These are phyloP conservation scores for Agrochola circellaris DNA, from an alignment of 2,888 invertebrate species.

Conservation along the genomic window DNA sequence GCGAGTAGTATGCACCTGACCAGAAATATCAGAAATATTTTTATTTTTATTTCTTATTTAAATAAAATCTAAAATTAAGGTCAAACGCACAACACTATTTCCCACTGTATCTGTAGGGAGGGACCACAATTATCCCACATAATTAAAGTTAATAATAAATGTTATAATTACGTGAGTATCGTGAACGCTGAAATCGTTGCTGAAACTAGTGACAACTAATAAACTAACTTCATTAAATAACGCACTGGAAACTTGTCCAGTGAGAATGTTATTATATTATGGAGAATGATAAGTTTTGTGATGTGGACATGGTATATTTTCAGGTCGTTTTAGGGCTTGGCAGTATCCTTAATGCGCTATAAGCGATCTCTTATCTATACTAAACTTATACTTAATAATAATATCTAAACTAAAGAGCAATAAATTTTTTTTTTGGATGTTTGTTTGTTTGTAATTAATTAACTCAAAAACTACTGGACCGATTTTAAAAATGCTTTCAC, in stretches of 20 bases:
- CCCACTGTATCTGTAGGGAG: not conserved
- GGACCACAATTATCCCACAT: conserved; percentile 7
- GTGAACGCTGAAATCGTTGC: conserved; percentile 54
- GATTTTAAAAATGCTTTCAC: too few species aligned
- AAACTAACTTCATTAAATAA: conserved; percentile 88
- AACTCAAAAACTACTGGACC: too few species aligned
- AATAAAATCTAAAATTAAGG: not conserved
- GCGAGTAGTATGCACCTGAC: too few species aligned
- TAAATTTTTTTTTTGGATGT: too few species aligned
- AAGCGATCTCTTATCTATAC: too few species aligned
- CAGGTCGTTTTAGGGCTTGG: too few species aligned
- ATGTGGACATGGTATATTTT: not conserved
- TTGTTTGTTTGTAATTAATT: too few species aligned
- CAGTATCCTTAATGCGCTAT: too few species aligned
- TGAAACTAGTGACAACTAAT: conserved; percentile 78
- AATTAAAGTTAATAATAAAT: conserved; percentile 32
- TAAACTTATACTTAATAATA: too few species aligned
- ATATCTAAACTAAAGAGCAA: too few species aligned
- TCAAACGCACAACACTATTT: not conserved
- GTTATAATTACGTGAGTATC: conserved; percentile 25
- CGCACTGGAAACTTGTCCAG: conserved; percentile 82
- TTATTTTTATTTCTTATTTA: too few species aligned
- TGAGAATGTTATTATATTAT: conserved; percentile 69
- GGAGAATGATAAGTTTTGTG: conserved; percentile 28
- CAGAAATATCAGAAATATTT: too few species aligned